phyloP scores from a whole-genome alignment of 2,113 vertebrate genomes.

The Dicerorhinus sumatrensis region DNA sequence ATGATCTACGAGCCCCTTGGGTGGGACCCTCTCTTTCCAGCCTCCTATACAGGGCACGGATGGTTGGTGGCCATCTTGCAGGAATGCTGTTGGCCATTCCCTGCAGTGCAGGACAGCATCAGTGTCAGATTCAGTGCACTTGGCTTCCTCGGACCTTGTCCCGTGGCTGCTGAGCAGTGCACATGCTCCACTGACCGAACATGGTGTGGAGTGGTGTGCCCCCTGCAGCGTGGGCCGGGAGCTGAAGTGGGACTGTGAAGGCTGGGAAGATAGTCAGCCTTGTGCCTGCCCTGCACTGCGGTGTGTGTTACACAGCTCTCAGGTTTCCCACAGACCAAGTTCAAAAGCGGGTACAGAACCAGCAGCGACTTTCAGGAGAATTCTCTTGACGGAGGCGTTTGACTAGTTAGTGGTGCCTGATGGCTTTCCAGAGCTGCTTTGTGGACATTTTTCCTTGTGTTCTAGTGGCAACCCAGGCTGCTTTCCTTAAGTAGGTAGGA shows the following conservation, averaged over 20 bases:
- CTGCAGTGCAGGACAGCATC: not conserved
- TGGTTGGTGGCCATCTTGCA: not conserved
- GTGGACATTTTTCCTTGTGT: not conserved
- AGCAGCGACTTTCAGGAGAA: not conserved
- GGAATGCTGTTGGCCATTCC: not conserved
- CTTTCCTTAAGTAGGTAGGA: not conserved
- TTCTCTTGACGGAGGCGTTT: not conserved
- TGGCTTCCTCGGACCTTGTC: not conserved
- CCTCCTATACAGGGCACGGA: not conserved
- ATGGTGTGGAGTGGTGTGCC: not conserved
- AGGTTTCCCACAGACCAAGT: rapidly evolving
- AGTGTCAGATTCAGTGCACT: not conserved
- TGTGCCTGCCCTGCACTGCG: not conserved
- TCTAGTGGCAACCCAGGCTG: not conserved
- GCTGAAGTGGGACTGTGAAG: not conserved
- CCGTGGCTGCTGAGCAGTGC: not conserved
- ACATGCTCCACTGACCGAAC: not conserved
- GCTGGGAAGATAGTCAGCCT: not conserved
- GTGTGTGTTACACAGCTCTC: not conserved
- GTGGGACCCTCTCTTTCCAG: not conserved
- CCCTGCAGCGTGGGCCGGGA: not conserved
- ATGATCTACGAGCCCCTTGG: rapidly evolving
- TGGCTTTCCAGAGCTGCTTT: not conserved
- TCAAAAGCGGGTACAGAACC: not conserved
- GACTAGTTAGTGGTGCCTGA: too few species aligned